Base-by-base conservation (phyloP, 2,888 invertebrate species). In the Coecobrya sp. region DNA sequence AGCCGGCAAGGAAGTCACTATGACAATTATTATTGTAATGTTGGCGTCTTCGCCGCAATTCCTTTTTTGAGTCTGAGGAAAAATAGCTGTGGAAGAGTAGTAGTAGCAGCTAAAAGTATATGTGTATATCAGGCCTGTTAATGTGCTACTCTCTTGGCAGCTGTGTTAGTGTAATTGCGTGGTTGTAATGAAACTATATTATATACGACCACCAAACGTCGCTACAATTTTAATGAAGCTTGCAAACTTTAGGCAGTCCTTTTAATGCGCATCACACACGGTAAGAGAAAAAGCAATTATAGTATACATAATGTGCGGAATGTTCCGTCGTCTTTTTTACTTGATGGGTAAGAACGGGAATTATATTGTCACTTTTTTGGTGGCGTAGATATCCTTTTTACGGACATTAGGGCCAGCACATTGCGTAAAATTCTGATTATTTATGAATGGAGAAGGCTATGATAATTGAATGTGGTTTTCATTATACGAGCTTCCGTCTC, bases 401-500 rank as follows among this genome's bases (percentile, higher is more conserved):
- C 88, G 85, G 88, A 68, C 85, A 85, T 92, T 85, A 92, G 92
- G 62, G 79, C 88, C 70, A 85, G 76, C 68, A 85, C 88, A 92
- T 89, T 76, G 92, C 88, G 88, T 88, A 92, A 92, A 89, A 88
- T 92, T 70, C 85, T 89, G 92, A 92, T 92, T 92, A 92, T 79
- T 88, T 92, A 92, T 92, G 92, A 92, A 92, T 92, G 92, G 85
- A 89, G 68, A 49, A 76, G 92, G 27, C 79, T 79, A 88, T 92
- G 92, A 92, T 92, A 92, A 92, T 92, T 92, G 92, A 92, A 92
- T 88, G 88, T 81, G 88, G 70, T 88, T 89, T 91, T 79, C 89
- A 89, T 89, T 92, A 91, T 86, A 87, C 52, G 85, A 82, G 88
- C 73, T 92, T 92, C 92, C 88, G 91, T 82, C 73, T 59, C 52